Conservation (phyloP, 2,888 invertebrate species). For the Melinopterus prodromus region DNA sequence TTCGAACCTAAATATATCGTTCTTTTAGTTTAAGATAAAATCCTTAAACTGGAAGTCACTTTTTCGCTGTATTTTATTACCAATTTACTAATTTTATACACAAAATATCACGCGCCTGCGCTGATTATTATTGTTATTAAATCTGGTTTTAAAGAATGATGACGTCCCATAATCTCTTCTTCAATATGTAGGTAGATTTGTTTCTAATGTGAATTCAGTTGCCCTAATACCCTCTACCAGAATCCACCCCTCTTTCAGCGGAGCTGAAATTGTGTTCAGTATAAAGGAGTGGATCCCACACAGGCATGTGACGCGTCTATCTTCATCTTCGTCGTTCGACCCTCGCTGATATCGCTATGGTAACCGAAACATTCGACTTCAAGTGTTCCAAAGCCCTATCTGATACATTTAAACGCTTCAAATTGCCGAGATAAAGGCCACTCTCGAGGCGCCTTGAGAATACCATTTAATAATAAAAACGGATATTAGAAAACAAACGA, state of each 20-base stretch:
- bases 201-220: neutral
- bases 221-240: neutral
- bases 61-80: too few species aligned
- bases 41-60: too few species aligned
- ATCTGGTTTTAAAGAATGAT: too few species aligned
- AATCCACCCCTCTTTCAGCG: neutral
- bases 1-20: too few species aligned
- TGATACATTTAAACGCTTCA: neutral
- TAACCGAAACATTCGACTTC: too few species aligned
- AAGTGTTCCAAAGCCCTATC: too few species aligned
- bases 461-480: neutral
- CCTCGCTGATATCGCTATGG: too few species aligned
- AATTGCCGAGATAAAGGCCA: neutral
- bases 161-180: neutral
- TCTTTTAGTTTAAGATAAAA: too few species aligned
- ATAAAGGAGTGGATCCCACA: neutral
- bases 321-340: too few species aligned
- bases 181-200: neutral
- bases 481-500: neutral
- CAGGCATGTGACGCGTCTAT: neutral
- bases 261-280: neutral
- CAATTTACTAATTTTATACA: too few species aligned
- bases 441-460: neutral
- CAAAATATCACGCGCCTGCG: too few species aligned
- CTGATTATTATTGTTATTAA: too few species aligned